These are phyloP conservation scores for Anabacerthia variegaticeps DNA, from an alignment of 2,797 vertebrate species.

Conservation along the genomic window DNA sequence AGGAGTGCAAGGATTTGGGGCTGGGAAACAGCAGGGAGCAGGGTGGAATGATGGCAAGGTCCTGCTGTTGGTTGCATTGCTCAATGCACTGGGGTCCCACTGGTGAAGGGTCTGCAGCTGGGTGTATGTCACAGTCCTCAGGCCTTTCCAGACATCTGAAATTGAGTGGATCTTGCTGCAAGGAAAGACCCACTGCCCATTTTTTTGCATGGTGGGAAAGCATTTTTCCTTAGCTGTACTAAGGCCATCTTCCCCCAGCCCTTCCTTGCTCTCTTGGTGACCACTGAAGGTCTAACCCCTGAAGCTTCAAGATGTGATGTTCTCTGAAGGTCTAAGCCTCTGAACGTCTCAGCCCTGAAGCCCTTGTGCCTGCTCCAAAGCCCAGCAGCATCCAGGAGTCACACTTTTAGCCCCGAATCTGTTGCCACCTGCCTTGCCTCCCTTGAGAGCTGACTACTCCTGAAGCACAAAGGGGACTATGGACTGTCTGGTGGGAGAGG, in stretches of 20 bases:
- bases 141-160: neutral
- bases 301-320: neutral
- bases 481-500: neutral
- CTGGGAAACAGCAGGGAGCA: neutral
- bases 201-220: neutral
- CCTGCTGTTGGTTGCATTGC: neutral
- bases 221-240: neutral
- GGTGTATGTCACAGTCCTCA: neutral
- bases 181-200: neutral
- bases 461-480: accelerated
- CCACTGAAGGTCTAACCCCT: neutral
- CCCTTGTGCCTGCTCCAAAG: neutral
- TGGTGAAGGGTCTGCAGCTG: neutral
- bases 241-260: neutral
- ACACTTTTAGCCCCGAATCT: neutral
- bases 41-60: neutral
- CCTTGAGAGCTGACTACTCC: neutral
- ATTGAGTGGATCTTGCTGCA: neutral
- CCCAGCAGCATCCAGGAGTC: neutral
- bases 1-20: neutral
- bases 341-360: neutral
- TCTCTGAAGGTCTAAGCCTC: neutral
- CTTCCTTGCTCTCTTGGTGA: neutral
- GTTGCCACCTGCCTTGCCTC: neutral
- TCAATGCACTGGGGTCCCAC: neutral